phyloP scores from a whole-genome alignment of 2,888 invertebrate genomes.

The Linnaemya vulpina region DNA sequence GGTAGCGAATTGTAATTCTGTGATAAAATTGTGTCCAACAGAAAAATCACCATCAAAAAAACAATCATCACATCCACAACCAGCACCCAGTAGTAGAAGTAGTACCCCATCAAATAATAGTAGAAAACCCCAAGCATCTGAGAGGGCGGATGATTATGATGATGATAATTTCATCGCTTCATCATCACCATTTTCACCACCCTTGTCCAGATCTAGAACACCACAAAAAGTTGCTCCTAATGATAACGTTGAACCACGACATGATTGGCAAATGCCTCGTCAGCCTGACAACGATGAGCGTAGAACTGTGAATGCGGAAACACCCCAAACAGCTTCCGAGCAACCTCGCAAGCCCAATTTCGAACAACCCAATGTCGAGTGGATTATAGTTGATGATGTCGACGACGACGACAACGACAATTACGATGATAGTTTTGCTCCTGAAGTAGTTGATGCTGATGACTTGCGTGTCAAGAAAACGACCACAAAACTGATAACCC shows the following conservation, averaged over 20 bases:
- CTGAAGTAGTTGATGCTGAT: slow-evolving; percentile 54
- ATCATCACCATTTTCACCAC: slow-evolving; percentile 71
- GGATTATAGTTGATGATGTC: slow-evolving; percentile 57
- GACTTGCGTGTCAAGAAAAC: slow-evolving; percentile 36
- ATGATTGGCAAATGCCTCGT: slow-evolving; percentile 54
- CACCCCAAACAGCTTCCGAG: slow-evolving; percentile 30
- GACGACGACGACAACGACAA: slow-evolving; percentile 29
- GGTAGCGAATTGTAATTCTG: slow-evolving; percentile 54
- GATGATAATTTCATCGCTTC: slow-evolving; percentile 49
- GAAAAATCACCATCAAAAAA: slow-evolving; percentile 74
- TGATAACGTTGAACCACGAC: slow-evolving; percentile 65
- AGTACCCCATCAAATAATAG: slow-evolving; percentile 73
- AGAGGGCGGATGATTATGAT: slow-evolving; percentile 66
- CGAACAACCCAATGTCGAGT: slow-evolving; percentile 38
- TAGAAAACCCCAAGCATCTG: slow-evolving; percentile 64
- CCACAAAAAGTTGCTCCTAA: slow-evolving; percentile 68
- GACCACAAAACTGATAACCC: slow-evolving; percentile 54
- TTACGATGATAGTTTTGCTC: slow-evolving; percentile 27
- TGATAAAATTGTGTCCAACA: slow-evolving; percentile 74
- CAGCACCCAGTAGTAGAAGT: slow-evolving; percentile 74
- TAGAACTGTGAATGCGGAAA: slow-evolving; percentile 76
- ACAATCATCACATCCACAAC: slow-evolving; percentile 73
- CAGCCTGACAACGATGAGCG: slow-evolving; percentile 75
- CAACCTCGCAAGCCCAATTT: slow-evolving; percentile 37
- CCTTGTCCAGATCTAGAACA: slow-evolving; percentile 63